Conservation (phyloP, 2,888 invertebrate genomes). For the Podotricha telesiphe region DNA sequence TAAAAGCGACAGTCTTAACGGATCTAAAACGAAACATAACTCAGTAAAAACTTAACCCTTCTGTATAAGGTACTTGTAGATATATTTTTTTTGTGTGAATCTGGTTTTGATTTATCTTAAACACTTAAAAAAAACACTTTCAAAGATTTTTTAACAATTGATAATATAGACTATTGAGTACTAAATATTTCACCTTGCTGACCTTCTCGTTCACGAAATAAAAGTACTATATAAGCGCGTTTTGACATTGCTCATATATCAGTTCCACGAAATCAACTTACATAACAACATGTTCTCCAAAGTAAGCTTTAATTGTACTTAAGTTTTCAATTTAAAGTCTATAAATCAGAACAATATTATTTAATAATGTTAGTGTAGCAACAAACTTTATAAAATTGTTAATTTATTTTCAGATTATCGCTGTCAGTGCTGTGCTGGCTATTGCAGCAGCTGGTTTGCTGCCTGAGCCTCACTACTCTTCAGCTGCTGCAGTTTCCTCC, state of each 20-base stretch:
- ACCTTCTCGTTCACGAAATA: background rate
- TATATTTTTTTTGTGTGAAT: no score
- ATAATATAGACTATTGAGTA: background rate
- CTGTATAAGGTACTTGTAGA: no score
- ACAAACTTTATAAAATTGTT: no score
- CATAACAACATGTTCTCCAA: slow-evolving; percentile 64
- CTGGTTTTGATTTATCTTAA: no score
- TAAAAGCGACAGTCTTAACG: no score
- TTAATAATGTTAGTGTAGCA: background rate
- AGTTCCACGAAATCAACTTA: slow-evolving; percentile 51
- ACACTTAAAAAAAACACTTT: no score
- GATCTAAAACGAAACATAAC: no score
- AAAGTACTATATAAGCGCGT: slow-evolving; percentile 60
- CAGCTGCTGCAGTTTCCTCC: slow-evolving; percentile 61
- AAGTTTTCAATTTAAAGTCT: background rate
- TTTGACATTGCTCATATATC: slow-evolving; percentile 57
- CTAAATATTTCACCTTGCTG: background rate
- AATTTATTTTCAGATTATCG: slow-evolving; percentile 28
- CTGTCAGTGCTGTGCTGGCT: slow-evolving; percentile 68
- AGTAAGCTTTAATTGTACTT: slow-evolving; percentile 56
- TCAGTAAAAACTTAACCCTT: no score
- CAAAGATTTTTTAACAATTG: no score
- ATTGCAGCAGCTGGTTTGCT: slow-evolving; percentile 55
- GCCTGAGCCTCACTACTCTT: slow-evolving; percentile 61
- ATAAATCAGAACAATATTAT: background rate